Conservation (phyloP, 2,888 invertebrate species). For the Mycalesis mineus region DNA sequence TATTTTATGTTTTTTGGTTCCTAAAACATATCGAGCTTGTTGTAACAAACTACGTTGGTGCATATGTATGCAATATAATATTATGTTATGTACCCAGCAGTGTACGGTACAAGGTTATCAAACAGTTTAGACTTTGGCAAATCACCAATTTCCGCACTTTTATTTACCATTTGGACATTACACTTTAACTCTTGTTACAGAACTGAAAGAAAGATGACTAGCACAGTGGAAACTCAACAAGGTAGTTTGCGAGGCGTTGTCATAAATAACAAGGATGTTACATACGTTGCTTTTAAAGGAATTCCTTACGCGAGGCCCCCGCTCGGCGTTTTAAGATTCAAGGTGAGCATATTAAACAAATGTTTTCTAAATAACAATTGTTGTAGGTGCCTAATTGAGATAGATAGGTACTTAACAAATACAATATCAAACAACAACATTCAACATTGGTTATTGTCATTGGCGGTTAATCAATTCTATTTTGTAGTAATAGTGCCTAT, state of each 20-base stretch:
- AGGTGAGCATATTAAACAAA: conserved; percentile 57
- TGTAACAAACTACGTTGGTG: no score
- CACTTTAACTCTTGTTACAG: conserved; percentile 24
- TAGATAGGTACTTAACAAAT: no score
- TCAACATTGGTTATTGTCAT: no score
- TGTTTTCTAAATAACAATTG: no score
- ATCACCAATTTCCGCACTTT: background rate
- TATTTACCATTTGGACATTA: background rate
- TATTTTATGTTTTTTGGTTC: no score
- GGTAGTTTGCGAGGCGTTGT: conserved; percentile 56
- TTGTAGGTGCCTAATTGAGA: no score
- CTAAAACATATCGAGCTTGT: no score
- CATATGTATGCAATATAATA: no score
- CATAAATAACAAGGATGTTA: conserved; percentile 43
- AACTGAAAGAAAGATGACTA: conserved; percentile 45
- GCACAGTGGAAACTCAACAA: conserved; percentile 50
- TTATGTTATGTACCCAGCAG: no score
- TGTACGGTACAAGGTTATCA: background rate
- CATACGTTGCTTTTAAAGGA: conserved; percentile 71
- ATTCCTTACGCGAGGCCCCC: conserved; percentile 81
- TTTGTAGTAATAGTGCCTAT: no score
- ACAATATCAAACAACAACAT: no score
- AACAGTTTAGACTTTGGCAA: background rate
- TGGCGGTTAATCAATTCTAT: no score
- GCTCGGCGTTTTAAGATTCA: conserved; percentile 76